A percentile compares a stretch with the other conserved stretches of the same genome.
phyloP scores from a whole-genome alignment of 2,113 vertebrate genomes.

The Hydropotes inermis region DNA sequence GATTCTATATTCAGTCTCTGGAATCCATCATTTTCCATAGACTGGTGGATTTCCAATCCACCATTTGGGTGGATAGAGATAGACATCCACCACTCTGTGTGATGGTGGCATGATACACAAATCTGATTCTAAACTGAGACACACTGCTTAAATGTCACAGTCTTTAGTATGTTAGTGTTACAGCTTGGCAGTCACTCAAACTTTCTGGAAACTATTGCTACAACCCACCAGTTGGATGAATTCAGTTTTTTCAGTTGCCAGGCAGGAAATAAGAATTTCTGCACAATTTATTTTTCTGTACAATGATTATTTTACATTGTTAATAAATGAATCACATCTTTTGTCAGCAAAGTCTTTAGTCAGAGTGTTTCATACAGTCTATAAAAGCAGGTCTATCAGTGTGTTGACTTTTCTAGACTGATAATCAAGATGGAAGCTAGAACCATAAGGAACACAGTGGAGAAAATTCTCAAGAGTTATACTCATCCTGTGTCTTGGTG shows the following conservation, averaged over 20 bases:
- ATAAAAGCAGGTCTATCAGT: neutral
- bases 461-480: neutral
- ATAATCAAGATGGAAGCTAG: neutral
- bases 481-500: neutral
- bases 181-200: neutral
- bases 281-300: neutral
- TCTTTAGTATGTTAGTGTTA: neutral
- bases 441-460: neutral
- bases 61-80: neutral
- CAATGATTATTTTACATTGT: neutral
- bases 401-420: neutral
- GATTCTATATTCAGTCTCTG: neutral
- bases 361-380: neutral
- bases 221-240: neutral
- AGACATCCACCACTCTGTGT: neutral
- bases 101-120: neutral
- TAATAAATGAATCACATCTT: neutral
- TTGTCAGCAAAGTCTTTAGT: neutral
- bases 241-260: neutral
- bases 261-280: neutral
- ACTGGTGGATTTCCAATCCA: neutral
- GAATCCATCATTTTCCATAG: neutral
- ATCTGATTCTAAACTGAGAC: neutral
- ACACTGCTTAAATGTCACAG: neutral
- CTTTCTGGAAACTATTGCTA: neutral